Conservation (phyloP, 2,888 invertebrate genomes). For the Callosobruchus maculatus region DNA sequence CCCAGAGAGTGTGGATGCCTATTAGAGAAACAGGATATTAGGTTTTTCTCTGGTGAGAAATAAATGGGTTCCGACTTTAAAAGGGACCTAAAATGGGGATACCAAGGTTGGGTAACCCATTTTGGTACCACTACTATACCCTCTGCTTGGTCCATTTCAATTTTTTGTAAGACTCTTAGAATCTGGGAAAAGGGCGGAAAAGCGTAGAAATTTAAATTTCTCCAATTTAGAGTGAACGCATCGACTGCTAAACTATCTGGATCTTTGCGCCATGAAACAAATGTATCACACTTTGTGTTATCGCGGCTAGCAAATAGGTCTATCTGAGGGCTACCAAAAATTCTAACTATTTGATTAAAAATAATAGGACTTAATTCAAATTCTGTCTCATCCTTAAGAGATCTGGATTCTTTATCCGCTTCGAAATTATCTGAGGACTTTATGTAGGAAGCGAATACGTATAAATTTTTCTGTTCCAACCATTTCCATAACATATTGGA, state of each 20-base stretch:
- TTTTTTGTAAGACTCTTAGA: too few relatives aligned
- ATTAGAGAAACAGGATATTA: slow-evolving; percentile 5
- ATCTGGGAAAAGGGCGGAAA: too few relatives aligned
- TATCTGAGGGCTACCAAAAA: slow-evolving; percentile 8
- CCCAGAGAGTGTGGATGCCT: too few relatives aligned
- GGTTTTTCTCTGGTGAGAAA: slow-evolving; percentile 1
- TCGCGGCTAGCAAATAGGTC: slow-evolving; percentile 5
- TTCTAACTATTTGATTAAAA: too few relatives aligned
- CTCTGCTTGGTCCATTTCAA: slow-evolving; percentile 11
- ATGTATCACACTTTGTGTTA: too few relatives aligned
- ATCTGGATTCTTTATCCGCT: slow-evolving; percentile 18
- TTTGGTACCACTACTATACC: slow-evolving; percentile 16
- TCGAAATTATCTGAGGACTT: background rate
- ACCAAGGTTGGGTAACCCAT: too few relatives aligned
- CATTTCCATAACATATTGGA: slow-evolving; percentile 3
- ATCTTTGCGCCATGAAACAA: slow-evolving; percentile 16
- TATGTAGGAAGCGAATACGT: slow-evolving; percentile 4
- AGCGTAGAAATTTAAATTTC: too few relatives aligned
- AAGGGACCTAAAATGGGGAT: slow-evolving; percentile 7
- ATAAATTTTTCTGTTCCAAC: background rate
- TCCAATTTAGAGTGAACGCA: too few relatives aligned
- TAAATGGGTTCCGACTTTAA: background rate
- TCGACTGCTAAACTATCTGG: slow-evolving; percentile 24
- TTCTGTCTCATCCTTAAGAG: slow-evolving; percentile 13
- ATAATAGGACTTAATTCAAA: too few relatives aligned